Evolutionary conservation across 2,113 vertebrate species (phyloP), one percentile per base, ranked within the genome.

Genomic region (Orientallactaga bullata): DNA sequence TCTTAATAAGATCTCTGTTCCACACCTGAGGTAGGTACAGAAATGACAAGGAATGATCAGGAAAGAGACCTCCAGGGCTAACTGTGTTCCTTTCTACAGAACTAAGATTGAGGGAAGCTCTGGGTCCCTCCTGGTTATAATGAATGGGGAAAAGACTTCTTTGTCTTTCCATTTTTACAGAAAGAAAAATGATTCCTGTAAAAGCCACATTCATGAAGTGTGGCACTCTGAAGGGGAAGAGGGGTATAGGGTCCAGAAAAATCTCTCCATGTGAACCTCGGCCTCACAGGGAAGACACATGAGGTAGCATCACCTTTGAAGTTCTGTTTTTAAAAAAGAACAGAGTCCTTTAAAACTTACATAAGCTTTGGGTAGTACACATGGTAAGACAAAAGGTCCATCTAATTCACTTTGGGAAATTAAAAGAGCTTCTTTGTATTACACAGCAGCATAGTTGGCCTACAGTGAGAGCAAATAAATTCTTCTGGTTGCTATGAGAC

Each of bases 401-500:
- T 84, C 80, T 86, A 84, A 93, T 71, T 95, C 82, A 85, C 90
- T 96, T 66, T 88, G 65, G 95, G 94, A 97, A 96, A 96, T 96
- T 89, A 96, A 95, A 95, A 85, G 55, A 68, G 35, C 61, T 85
- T 96, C 66, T 93, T 90, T 95, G 87, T 95, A 96, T 95, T 93
- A 95, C 83, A 86, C 7, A 93, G 60, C 87, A 92, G 80, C 51
- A 76, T 9, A 80, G 86, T 24, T 85, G 68, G 83, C 81, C 94
- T 94, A 84, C 1, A 10, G 86, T 61, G 87, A 96, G 81, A 96
- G 73, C 80, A 76, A 93, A 94, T 94, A 95, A 96, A 47, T 55
- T 84, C 86, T 71, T 95, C 86, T 63, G 69, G 96, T 96, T 95
- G 94, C 95, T 96, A 96, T 93, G 95, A 96, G 80, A 96, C 90